Evolutionary conservation across 2,113 vertebrate species (phyloP).

Genomic region (Alouatta palliata): DNA sequence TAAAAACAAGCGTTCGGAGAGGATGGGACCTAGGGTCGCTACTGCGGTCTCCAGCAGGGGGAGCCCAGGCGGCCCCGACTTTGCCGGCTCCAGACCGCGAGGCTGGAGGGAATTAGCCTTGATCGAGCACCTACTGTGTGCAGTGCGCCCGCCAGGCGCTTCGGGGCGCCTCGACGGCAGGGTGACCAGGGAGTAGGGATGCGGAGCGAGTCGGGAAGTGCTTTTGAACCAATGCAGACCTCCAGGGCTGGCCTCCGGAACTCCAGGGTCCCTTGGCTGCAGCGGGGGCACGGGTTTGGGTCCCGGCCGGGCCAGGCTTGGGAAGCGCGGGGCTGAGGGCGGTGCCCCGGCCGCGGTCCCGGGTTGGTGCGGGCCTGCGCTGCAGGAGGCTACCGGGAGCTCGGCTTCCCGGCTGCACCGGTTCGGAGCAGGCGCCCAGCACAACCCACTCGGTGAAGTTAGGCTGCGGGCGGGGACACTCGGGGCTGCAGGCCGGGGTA

Average conservation of each 20-base stretch:
- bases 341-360: no score
- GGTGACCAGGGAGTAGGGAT: background rate
- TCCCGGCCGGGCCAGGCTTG: background rate
- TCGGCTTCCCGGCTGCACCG: background rate
- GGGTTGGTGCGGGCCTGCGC: no score
- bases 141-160: background rate
- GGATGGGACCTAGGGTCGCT: background rate
- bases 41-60: constrained; percentile 54
- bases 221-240: background rate
- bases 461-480: background rate
- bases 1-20: background rate
- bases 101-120: rapidly evolving
- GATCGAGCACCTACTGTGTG: background rate
- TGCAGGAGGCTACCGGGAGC: background rate
- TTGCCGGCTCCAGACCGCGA: rapidly evolving
- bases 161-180: background rate
- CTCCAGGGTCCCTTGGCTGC: background rate
- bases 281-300: background rate
- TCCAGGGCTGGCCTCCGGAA: background rate
- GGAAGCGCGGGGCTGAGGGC: background rate
- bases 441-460: background rate
- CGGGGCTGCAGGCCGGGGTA: rapidly evolving
- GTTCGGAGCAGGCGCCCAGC: background rate
- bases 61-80: background rate
- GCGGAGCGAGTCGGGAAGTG: background rate